Base-by-base conservation (phyloP, 2,888 invertebrate genomes). In the Drepana falcataria region DNA sequence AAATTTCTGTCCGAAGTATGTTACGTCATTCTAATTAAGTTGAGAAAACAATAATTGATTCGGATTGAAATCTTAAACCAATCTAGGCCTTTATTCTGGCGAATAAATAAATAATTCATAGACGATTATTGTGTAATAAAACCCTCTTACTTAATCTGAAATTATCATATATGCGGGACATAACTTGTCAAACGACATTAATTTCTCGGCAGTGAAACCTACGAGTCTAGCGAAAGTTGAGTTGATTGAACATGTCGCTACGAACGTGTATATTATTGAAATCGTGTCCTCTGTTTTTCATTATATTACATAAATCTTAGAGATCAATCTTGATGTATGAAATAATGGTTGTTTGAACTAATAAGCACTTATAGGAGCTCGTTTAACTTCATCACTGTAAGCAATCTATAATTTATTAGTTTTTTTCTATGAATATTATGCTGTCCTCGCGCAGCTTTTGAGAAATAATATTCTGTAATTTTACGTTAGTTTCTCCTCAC, bases 201-300 rank as follows among this genome's bases (percentile, higher is more conserved):
- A 67, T 64, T 58, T 57, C 56, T 48, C 51, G 52, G 54, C 51
- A 65, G 76, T 70, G 77, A 78, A 79, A 78, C 74, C 40, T 71
- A 60, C 63, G 66, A 69, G 66, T 66, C 65, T 63, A 75, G 85
- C 76, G 87, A 87, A 89, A 87, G 87, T 85, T 67, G 73, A 70
- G 65, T 68, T 51, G 51, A 51, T 40, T 3, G 40, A 64, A 63
- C 68, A 66, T 65, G 66, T 71, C 69, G 73, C 77, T 71, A 73
- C 73, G 72, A 73, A 71, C 69, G 70, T 69, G 71, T 73, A 67
- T 64, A 73, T 78, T 79, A 81, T 85, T 81, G 77, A 79, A 81
- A 81, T 77, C 63, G 60, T 59, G 57, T 64, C 61, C 55, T 37
- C 57, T 61, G 72, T 73, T 84, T 83, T 84, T 80, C 77, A 75